Conservation (phyloP, 1,140 invertebrate species). For the Agraylea sexmaculata region DNA sequence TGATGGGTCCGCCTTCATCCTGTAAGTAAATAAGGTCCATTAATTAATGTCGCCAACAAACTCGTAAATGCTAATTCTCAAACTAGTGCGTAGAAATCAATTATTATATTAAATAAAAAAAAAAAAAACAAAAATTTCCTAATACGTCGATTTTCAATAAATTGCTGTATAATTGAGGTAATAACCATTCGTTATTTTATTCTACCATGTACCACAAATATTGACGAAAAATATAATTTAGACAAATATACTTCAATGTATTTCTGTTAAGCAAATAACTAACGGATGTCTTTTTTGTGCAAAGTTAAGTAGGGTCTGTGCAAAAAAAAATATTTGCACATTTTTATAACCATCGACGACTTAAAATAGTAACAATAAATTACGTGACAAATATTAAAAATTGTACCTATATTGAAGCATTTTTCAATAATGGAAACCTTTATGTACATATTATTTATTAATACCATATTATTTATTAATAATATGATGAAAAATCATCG, state of each 20-base stretch:
- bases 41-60: too few species aligned
- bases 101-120: neutral
- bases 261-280: neutral
- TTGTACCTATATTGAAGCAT: neutral
- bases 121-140: neutral
- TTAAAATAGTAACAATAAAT: neutral
- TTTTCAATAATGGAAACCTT: neutral
- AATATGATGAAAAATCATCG: neutral
- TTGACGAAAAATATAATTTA: neutral
- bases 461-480: neutral
- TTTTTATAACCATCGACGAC: too few species aligned
- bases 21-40: slow-evolving; percentile 5
- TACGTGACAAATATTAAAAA: neutral
- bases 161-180: neutral
- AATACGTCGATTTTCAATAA: neutral
- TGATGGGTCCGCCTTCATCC: slow-evolving; percentile 9
- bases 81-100: neutral
- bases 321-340: neutral
- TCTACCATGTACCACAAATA: neutral
- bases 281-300: neutral
- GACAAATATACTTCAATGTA: neutral
- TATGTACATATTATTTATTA: neutral
- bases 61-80: too few species aligned
- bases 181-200: neutral
- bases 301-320: slow-evolving; percentile 2